Evolutionary conservation across 1,140 invertebrate species (phyloP), one percentile per base, ranked within the genome.

Genomic region (Drosophila carrolli): DNA sequence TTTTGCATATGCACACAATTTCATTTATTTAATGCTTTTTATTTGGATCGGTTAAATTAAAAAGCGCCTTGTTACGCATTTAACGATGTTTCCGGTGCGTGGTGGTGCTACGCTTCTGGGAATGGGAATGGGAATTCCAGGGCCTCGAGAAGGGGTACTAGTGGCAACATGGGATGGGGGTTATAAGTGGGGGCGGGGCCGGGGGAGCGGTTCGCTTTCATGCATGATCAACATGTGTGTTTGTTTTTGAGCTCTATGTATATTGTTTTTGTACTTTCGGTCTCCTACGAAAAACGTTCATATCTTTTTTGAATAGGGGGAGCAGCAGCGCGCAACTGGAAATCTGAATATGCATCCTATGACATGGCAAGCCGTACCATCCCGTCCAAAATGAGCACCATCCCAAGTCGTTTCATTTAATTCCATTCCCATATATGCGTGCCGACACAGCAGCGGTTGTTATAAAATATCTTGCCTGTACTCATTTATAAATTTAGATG

Each of bases 21-120:
- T 63, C 62, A 88, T 88, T 89, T 88, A 88, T 83, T 86, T 67
- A 62, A 55, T 62, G 46, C 71, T 63, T 72, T 73, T 71, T 59
- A 70, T 85, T 86, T 78, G 65, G 71, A 79, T 88, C 62, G 70
- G 61, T 80, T 88, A 76, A 88, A 88, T 88, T 88, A 72, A 88
- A 88, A 88, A 88, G 83, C 83, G 83, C 84, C 79, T 74, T 79
- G 83, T 86, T 86, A 86, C 83, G 83, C 83, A 88, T 82, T 88
- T 88, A 86, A 88, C 79, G 62, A 62, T 65, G 72, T 88, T 89
- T 88, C 83, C 83, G 83, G 83, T 71, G 81, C 63, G 75, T 77
- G 73, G 40, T 53, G 14, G 62, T 50, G 47, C 14, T 32, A 8
- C 32, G 44, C 44, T 71, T 58, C 65, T 58, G 67, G 65, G 63